Evolutionary conservation across 2,113 vertebrate genomes (phyloP), one percentile per base, ranked within the genome.

Genomic region (Pao palembangensis): DNA sequence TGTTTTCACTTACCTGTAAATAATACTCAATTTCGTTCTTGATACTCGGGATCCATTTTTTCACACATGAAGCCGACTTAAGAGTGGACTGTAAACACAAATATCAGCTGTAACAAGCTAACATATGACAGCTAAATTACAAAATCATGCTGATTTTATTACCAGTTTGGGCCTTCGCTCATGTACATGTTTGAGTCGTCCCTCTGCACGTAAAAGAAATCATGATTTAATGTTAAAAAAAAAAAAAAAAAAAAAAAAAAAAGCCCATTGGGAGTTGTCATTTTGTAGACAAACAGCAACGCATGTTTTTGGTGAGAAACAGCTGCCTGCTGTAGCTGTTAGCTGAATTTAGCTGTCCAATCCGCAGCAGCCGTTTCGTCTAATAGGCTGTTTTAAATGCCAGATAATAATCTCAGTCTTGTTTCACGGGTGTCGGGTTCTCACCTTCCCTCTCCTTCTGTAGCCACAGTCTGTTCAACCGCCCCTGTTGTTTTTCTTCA

Each of bases 21-120:
- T 85, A 92, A 71, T 91, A 93, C 58, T 92, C 91, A 0, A 93
- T 91, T 46, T 93, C 92, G 20, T 71, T 88, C 74, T 90, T 92
- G 76, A 93, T 93, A 81, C 87, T 88, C 31, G 90, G 91, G 19
- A 93, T 90, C 92, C 92, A 93, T 57, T 90, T 92, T 55, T 86
- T 92, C 51, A 93, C 87, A 12, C 85, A 85, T 47, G 87, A 61
- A 6, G 82, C 71, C 8, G 90, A 88, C 63, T 90, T 88, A 0
- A 93, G 82, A 4, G 88, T 77, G 0, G 83, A 88, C 92, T 92
- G 70, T 16, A 41, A 34, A 56, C 28, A 48, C 47, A 69, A 41
- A 1, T 15, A 43, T 13, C 16, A 19, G 2, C 20, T 42, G 6
- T 51, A 50, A 20, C 18, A 16, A 48, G 2, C 15, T 16, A 2